Conservation (phyloP, 2,797 vertebrate species). For the Onychomys arenicola region DNA sequence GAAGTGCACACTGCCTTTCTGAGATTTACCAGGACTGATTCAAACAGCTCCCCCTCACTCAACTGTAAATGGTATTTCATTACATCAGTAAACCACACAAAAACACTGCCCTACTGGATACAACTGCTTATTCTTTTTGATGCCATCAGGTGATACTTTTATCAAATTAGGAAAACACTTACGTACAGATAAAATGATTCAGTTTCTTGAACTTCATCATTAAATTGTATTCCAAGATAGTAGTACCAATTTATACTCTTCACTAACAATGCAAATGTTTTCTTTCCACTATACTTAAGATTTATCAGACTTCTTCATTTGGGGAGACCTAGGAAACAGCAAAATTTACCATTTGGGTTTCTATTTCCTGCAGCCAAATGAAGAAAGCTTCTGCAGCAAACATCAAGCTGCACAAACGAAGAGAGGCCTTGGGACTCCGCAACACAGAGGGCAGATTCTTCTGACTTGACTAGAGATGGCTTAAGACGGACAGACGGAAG, state of each 20-base stretch:
- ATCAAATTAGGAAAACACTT: not conserved
- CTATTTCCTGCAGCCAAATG: not conserved
- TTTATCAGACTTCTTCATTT: not conserved
- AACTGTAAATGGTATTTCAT: not conserved
- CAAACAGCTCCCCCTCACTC: not conserved
- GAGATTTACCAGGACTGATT: not conserved
- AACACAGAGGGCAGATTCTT: not conserved
- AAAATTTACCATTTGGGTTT: not conserved
- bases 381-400: not conserved
- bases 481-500: not conserved
- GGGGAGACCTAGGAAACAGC: not conserved
- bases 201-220: not conserved
- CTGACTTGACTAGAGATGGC: not conserved
- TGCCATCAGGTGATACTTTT: not conserved
- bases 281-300: not conserved
- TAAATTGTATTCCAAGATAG: not conserved
- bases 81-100: constrained; percentile 19
- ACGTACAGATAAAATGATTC: not conserved
- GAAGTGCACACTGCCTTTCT: not conserved
- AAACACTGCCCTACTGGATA: not conserved
- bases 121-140: not conserved
- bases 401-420: not conserved
- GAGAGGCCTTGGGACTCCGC: not conserved
- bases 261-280: not conserved
- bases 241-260: not conserved